Evolutionary conservation across 2,888 invertebrate species (phyloP), one percentile per base, ranked within the genome.

Genomic region (Poecilobothrus nobilitatus): DNA sequence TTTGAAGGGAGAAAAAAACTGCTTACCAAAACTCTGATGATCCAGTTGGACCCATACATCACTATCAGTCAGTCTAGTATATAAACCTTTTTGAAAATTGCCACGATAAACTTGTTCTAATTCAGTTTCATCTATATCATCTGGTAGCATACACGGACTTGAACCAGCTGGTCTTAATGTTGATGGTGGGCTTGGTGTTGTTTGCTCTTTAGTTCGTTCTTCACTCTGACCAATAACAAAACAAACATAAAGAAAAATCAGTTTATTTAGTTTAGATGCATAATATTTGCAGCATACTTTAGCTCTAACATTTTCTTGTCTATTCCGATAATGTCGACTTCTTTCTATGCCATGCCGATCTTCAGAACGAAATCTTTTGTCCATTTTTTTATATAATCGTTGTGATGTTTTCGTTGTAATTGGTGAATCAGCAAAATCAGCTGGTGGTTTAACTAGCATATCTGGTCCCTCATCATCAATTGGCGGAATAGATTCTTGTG

Each of bases 381-480:
- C 91, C 76, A 88, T 85, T 80, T 90, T 93, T 81, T 90, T 93
- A 78, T 91, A 91, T 34, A 91, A 80, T 34, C 87, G 84, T 70
- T 81, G 81, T 0, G 81, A 80, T 37, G 80, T 80, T 69, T 81
- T 81, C 66, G 85, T 87, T 69, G 84, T 85, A 75, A 86, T 84
- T 7, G 94, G 94, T 0, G 92, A 93, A 79, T 94, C 94, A 9
- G 92, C 94, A 78, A 94, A 94, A 64, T 92, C 92, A 20, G 92
- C 93, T 2, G 94, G 94, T 0, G 94, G 94, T 76, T 92, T 91
- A 1, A 94, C 93, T 74, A 94, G 93, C 71, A 76, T 76, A 70
- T 79, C 80, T 18, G 41, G 15, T 71, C 82, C 82, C 41, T 79
- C 74, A 44, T 85, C 85, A 73, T 85, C 86, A 62, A 81, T 79